Conservation (phyloP, 23 tunicate species). For the Ascidia mentula region DNA sequence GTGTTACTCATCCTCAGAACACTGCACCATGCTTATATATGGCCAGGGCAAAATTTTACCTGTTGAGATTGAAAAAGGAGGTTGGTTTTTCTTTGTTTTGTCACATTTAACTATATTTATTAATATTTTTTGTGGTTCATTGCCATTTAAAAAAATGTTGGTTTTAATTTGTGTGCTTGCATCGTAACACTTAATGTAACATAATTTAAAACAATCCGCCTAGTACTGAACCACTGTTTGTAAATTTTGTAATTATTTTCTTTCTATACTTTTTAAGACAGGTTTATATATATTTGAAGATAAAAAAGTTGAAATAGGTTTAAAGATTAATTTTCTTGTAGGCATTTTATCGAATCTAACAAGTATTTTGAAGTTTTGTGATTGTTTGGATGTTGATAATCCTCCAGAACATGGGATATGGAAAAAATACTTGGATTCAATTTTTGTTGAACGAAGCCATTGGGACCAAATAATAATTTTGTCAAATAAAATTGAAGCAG, state of each 20-base stretch:
- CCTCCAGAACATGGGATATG: neutral
- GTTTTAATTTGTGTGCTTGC: no score
- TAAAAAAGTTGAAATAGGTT: no score
- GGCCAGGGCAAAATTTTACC: neutral
- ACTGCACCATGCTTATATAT: slow-evolving; percentile 32
- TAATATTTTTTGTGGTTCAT: no score
- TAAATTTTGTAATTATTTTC: no score
- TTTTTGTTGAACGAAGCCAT: slow-evolving; percentile 14
- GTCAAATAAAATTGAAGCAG: slow-evolving; percentile 5
- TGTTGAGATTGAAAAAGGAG: slow-evolving; percentile 58
- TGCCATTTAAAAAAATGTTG: no score
- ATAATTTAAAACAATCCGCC: no score
- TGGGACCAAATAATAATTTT: slow-evolving; percentile 38
- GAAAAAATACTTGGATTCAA: slow-evolving; percentile 6
- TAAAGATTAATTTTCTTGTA: neutral
- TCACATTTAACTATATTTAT: no score
- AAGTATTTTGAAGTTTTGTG: slow-evolving; percentile 32
- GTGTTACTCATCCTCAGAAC: slow-evolving; percentile 56
- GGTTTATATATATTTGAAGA: no score
- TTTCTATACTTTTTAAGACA: no score
- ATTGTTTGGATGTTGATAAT: neutral
- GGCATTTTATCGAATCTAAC: slow-evolving; percentile 39
- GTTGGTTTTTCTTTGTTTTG: no score
- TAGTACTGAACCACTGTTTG: no score
- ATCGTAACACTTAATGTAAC: no score